Base-by-base conservation (phyloP, 2,888 invertebrate genomes). In the Nomada fucata region DNA sequence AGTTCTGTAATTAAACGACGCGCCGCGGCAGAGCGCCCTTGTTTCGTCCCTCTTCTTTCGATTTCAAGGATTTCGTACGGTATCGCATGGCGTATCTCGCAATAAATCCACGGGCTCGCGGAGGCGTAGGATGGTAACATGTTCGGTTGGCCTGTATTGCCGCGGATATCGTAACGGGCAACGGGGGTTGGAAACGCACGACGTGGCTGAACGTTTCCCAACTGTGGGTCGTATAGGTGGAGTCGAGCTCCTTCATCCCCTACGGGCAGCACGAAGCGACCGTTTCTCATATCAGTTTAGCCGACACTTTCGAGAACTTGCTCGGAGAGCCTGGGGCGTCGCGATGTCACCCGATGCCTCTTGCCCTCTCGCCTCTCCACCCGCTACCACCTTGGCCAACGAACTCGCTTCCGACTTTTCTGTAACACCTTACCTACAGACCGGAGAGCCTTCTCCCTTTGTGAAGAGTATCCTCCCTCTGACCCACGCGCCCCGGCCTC, bases 261-360 rank as follows among this genome's bases (percentile, higher is more conserved):
- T 88, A 91, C 91, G 92, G 93, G 89, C 91, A 91, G 91, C 93
- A 94, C 93, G 93, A 89, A 92, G 88, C 89, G 90, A 86, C 93
- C 92, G 91, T 93, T 92, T 93, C 93, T 93, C 93, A 93, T 93
- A 93, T 92, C 93, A 92, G 93, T 93, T 92, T 92, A 91, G 92
- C 90, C 91, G 93, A 93, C 93, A 93, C 93, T 93, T 93, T 93
- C 89, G 92, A 92, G 92, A 93, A 93, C 90, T 93, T 93, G 91
- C 85, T 86, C 85, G 87, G 86, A 88, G 89, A 88, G 89, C 92
- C 91, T 86, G 86, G 89, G 90, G 92, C 90, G 90, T 91, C 90
- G 91, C 90, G 88, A 91, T 90, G 91, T 91, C 92, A 92, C 89
- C 91, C 92, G 90, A 91, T 91, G 90, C 90, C 90, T 90, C 89